Evolutionary conservation across 1,140 invertebrate species (phyloP), one percentile per base, ranked within the genome.

Genomic region (Lysiphlebus fabarum): DNA sequence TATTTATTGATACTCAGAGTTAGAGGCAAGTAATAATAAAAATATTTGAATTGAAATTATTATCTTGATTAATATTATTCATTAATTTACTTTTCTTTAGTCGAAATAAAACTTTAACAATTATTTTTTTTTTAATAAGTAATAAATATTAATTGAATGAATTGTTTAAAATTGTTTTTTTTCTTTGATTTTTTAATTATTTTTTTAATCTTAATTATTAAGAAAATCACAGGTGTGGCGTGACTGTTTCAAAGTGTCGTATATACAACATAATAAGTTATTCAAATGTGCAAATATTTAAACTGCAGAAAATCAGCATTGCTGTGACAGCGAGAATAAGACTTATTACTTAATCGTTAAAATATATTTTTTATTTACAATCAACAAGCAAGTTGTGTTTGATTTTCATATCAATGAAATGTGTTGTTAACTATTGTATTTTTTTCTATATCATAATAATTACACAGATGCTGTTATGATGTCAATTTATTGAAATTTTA

Each of bases 261-360:
- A 33, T 14, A 7, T 56, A 50, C 50, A 53, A 59, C 51, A 59
- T 59, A 59, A 59, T 59, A 59, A 59, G 50, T 58, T 37, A 48
- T 48, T 41, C 33, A 26, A 43, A 58, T 48, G 40, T 58, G 49
- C 49, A 51, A 58, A 58, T 58, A 44, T 33, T 43, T 43, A 41
- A 54, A 36, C 58, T 34, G 58, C 58, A 54, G 51, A 38, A 54
- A 48, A 36, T 48, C 58, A 26, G 53, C 53, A 60, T 49, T 60
- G 58, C 53, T 55, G 53, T 60, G 44, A 60, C 53, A 60, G 53
- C 44, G 53, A 45, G 53, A 60, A 60, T 59, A 59, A 59, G 51
- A 59, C 44, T 59, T 59, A 59, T 49, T 55, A 48, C 58, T 26
- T 26, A 26, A 26, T 55, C 45, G 44, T 43, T 53, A 49, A 40